phyloP scores from a whole-genome alignment of 2,888 invertebrate genomes.

The Drosophila setosimentum region DNA sequence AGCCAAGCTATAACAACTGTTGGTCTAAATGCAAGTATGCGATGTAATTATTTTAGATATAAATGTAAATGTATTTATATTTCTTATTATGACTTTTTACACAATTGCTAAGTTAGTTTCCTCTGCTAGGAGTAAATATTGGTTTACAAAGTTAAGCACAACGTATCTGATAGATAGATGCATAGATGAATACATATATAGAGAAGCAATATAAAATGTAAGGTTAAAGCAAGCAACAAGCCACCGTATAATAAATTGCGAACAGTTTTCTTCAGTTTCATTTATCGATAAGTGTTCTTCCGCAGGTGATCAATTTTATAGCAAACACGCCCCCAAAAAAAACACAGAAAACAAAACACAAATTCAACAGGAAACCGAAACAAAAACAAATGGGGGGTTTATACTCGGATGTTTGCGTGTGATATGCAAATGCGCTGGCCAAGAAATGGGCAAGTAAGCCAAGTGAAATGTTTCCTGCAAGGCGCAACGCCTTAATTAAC shows the following conservation, averaged over 20 bases:
- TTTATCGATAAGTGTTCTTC: conserved; percentile 60
- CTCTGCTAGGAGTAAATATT: background rate
- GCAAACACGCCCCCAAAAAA: conserved; percentile 28
- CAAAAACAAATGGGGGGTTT: conserved; percentile 35
- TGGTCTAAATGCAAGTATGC: too few species aligned
- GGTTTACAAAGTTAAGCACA: conserved; percentile 11
- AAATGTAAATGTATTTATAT: background rate
- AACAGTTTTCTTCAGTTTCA: conserved; percentile 34
- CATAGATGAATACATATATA: conserved; percentile 1
- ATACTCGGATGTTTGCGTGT: conserved; percentile 69
- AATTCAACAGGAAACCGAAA: background rate
- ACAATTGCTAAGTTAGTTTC: background rate
- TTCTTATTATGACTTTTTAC: background rate
- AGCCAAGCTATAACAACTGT: background rate
- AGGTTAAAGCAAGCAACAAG: conserved; percentile 49
- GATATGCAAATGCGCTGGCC: conserved; percentile 70
- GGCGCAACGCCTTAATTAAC: conserved; percentile 67
- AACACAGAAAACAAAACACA: conserved; percentile 11
- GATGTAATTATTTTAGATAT: background rate
- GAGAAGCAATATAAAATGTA: background rate
- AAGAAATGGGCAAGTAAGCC: conserved; percentile 74
- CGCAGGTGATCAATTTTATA: conserved; percentile 55
- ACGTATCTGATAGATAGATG: background rate
- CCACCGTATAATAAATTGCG: conserved; percentile 46
- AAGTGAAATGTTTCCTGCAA: conserved; percentile 79